Conservation (phyloP, 2,888 invertebrate genomes). For the Cremastinae sp. region DNA sequence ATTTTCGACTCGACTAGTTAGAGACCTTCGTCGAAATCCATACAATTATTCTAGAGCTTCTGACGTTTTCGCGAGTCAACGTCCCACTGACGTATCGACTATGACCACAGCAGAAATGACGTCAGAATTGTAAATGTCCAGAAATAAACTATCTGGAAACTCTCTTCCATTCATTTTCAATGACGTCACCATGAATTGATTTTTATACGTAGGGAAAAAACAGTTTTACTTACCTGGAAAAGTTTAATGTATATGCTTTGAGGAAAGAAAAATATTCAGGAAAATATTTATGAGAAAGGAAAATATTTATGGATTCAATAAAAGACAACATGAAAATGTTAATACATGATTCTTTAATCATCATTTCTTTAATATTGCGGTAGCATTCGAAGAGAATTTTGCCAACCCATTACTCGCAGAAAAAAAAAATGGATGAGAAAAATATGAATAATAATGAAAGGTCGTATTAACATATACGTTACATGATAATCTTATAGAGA, state of each 20-base stretch:
- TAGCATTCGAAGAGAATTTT: conserved; percentile 65
- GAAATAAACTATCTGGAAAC: conserved; percentile 24
- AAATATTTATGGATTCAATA: conserved; percentile 33
- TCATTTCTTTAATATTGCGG: conserved; percentile 58
- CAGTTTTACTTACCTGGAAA: conserved; percentile 76
- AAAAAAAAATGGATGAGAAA: conserved; percentile 16
- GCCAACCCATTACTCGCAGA: conserved; percentile 66
- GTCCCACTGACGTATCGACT: conserved; percentile 46
- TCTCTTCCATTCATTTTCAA: conserved; percentile 14
- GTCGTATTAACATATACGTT: conserved; percentile 71
- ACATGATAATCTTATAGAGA: conserved; percentile 75
- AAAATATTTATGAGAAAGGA: conserved; percentile 29
- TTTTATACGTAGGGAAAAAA: conserved; percentile 27
- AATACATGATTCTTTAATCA: conserved; percentile 57
- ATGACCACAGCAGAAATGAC: conserved; percentile 30
- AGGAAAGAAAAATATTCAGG: conserved; percentile 36
- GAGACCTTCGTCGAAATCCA: conserved; percentile 30
- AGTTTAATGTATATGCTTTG: conserved; percentile 67
- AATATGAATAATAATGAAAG: conserved; percentile 34
- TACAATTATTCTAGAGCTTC: conserved; percentile 16
- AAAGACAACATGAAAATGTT: conserved; percentile 49
- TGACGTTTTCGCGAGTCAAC: conserved; percentile 37
- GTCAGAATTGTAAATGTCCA: conserved; percentile 19
- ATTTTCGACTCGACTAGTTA: conserved; percentile 8
- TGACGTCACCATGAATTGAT: conserved; percentile 48